Base-by-base conservation (phyloP, 1,140 invertebrate species). In the Frieseomelitta varia region DNA sequence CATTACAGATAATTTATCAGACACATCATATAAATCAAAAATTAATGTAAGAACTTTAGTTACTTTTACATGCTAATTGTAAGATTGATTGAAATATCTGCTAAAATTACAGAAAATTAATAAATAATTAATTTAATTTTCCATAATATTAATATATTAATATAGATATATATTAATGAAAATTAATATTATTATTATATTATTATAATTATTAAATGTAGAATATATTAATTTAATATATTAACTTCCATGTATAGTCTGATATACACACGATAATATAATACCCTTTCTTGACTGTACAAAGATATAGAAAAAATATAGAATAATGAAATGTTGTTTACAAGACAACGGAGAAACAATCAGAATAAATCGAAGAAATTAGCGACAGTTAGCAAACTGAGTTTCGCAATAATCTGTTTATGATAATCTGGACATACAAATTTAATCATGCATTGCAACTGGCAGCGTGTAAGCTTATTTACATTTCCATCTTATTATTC, bases 401-500 rank as follows among this genome's bases (percentile, higher is more conserved):
- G 78, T 77, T 56, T 68, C 74, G 8, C 10, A n/a, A 14, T 24
- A 27, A 69, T 27, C 2, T 27, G 27, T 71, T 79, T 79, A 79
- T 71, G 55, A 79, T 34, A 78, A 58, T 69, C 55, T 27, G 34
- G 39, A n/a, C 67, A 30, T 15, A 12, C 1, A 71, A 58, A 78
- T 84, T 84, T 53, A 53, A 84, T 83, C 71, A n/a, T 14, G 3
- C 65, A 4, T n/a, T 4, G n/a, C 24, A 24, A 17, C 11, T 14
- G 21, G 1, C 19, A 51, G 21, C 1, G 24, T 19, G 21, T 21
- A 51, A 58, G 63, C 56, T 79, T 71, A 71, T 78, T 83, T 78
- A 69, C 27, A 19, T 53, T 78, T 39, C 34, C 65, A 47, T 78
- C 53, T 61, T 58, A 78, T 78, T 83, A 83, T 83, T 83, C 75